Percentiles rank a stretch among this genome's conserved stretches.
Evolutionary conservation across 2,888 invertebrate species (phyloP).

Genomic region (Dicycla oo): DNA sequence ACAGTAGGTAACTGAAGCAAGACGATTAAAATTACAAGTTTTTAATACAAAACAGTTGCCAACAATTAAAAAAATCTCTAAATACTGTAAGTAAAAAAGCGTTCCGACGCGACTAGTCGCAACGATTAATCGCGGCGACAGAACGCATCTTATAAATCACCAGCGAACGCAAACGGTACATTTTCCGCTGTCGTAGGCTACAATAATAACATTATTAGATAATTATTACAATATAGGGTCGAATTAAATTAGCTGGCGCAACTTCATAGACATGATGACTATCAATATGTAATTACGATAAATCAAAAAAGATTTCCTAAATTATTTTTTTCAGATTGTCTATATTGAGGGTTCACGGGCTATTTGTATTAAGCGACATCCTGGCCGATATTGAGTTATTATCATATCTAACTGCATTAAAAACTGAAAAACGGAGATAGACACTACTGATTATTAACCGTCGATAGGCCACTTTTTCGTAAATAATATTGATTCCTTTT

Average conservation of each 20-base stretch:
- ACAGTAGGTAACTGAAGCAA: conserved; percentile 24
- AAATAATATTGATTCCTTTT: too few species aligned
- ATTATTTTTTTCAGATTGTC: too few species aligned
- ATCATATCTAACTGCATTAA: too few species aligned
- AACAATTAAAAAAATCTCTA: conserved; percentile 53
- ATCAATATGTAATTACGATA: too few species aligned
- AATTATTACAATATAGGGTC: conserved; percentile 13
- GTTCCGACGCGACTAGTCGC: conserved; percentile 23
- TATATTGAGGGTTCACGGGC: too few species aligned
- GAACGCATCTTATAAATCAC: conserved; percentile 20
- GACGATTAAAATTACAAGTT: conserved; percentile 41
- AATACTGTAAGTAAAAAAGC: conserved; percentile 50
- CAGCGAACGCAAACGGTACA: conserved; percentile 32
- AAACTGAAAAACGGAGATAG: too few species aligned
- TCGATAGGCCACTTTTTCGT: too few species aligned
- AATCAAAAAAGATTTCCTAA: background rate
- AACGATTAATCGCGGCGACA: conserved; percentile 27
- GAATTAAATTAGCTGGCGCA: background rate
- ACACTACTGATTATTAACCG: too few species aligned
- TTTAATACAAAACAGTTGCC: conserved; percentile 48
- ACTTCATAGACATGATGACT: background rate
- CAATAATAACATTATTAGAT: conserved; percentile 33
- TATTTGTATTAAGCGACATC: too few species aligned
- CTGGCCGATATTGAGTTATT: too few species aligned
- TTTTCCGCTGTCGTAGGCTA: conserved; percentile 31